These are phyloP conservation scores for Macaria notata DNA, from an alignment of 2,888 invertebrate species.

Conservation along the genomic window DNA sequence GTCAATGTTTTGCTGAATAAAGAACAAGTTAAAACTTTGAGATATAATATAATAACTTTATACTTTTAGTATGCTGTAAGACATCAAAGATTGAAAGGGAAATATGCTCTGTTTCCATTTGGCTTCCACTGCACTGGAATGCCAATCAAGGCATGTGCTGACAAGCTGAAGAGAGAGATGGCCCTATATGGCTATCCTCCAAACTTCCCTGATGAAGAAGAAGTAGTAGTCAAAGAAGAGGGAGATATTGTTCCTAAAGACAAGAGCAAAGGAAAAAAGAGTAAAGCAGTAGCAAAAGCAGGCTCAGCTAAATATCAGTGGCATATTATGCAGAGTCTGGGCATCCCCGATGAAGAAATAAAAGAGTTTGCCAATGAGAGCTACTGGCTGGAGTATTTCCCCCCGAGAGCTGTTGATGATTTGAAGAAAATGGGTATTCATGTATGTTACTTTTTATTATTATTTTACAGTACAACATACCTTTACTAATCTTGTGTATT, in stretches of 20 bases:
- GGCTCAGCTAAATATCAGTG: conserved; percentile 96
- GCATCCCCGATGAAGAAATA: conserved; percentile 95
- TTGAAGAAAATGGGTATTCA: conserved; percentile 94
- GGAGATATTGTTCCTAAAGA: conserved; percentile 84
- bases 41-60: background rate
- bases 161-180: conserved; percentile 97
- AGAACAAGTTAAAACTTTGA: background rate
- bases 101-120: conserved; percentile 96
- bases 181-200: conserved; percentile 96
- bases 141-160: conserved; percentile 99
- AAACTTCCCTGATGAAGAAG: conserved; percentile 87
- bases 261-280: conserved; percentile 93
- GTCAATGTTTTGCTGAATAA: background rate
- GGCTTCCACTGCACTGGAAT: conserved; percentile 99
- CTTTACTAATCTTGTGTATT: too few relatives aligned
- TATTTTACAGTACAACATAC: too few relatives aligned
- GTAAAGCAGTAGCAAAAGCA: conserved; percentile 96
- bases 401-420: conserved; percentile 93
- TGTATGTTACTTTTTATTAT: conserved; percentile 77
- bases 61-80: conserved; percentile 90
- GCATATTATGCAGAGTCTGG: conserved; percentile 98
- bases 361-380: conserved; percentile 93
- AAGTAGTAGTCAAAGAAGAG: conserved; percentile 71
- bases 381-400: conserved; percentile 99
- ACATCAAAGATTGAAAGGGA: conserved; percentile 95